phyloP scores from a whole-genome alignment of 2,113 vertebrate genomes.

The Phaetusa simplex region DNA sequence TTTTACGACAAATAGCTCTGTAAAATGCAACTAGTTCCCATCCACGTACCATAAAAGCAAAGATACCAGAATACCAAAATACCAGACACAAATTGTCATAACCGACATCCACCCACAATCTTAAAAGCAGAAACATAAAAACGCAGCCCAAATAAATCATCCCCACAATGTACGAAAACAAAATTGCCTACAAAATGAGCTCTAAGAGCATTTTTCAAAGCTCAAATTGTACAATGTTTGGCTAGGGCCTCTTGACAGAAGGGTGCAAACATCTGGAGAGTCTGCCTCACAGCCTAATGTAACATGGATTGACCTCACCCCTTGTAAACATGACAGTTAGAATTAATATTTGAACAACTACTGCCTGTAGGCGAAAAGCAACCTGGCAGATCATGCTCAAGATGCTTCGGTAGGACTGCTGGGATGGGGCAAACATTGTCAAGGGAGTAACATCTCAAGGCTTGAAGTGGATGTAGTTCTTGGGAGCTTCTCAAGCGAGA shows the following conservation, averaged over 20 bases:
- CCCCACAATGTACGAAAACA: not conserved
- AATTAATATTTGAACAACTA: not conserved
- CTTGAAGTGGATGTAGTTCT: not conserved
- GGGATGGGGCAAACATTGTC: not conserved
- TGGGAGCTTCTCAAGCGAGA: not conserved
- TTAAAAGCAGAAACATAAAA: not conserved
- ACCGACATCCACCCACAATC: not conserved
- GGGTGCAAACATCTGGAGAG: not conserved
- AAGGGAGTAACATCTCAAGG: not conserved
- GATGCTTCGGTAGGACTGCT: not conserved
- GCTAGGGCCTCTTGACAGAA: not conserved
- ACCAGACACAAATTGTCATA: not conserved
- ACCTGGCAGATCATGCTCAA: not conserved
- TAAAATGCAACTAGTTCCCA: not conserved
- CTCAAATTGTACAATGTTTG: not conserved
- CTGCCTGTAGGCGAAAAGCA: not conserved
- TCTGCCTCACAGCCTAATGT: not conserved
- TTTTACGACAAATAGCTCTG: not conserved
- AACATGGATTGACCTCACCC: not conserved
- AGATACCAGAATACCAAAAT: not conserved
- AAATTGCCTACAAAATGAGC: not conserved
- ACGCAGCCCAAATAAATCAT: not conserved
- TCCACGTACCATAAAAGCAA: not conserved
- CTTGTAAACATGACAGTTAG: not conserved
- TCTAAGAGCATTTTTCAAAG: not conserved